Conservation (phyloP, 23 tunicate species). For the Clavelina lepadiformis region DNA sequence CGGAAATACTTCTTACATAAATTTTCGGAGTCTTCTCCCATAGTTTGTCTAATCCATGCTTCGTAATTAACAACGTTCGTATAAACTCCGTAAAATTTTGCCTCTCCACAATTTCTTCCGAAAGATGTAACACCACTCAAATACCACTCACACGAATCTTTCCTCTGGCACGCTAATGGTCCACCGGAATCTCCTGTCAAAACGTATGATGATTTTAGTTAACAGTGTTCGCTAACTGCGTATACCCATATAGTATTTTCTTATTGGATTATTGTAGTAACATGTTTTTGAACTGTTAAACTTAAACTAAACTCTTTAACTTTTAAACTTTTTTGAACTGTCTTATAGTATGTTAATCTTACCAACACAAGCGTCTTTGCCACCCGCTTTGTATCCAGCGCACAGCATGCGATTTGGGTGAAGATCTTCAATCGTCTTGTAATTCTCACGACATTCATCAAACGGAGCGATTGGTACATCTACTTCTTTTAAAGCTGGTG, state of each 20-base stretch:
- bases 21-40: slow-evolving; percentile 10
- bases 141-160: slow-evolving; percentile 36
- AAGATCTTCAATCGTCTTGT: neutral
- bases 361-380: slow-evolving; percentile 36
- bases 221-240: no score
- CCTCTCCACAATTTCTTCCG: slow-evolving; percentile 26
- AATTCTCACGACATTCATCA: slow-evolving; percentile 1
- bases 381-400: slow-evolving; percentile 33
- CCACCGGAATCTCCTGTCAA: slow-evolving; percentile 43
- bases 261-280: no score
- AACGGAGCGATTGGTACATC: slow-evolving; percentile 24
- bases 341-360: neutral
- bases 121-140: slow-evolving; percentile 36
- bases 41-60: slow-evolving; percentile 15
- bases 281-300: no score
- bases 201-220: neutral
- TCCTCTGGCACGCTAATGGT: slow-evolving; percentile 29
- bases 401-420: slow-evolving; percentile 14
- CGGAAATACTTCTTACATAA: no score
- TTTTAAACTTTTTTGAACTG: no score
- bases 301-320: no score
- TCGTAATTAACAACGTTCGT: slow-evolving; percentile 16
- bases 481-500: slow-evolving; percentile 10
- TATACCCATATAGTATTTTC: no score
- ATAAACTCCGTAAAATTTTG: slow-evolving; percentile 35